Conservation (phyloP, 2,888 invertebrate species). For the Bedellia somnulentella region DNA sequence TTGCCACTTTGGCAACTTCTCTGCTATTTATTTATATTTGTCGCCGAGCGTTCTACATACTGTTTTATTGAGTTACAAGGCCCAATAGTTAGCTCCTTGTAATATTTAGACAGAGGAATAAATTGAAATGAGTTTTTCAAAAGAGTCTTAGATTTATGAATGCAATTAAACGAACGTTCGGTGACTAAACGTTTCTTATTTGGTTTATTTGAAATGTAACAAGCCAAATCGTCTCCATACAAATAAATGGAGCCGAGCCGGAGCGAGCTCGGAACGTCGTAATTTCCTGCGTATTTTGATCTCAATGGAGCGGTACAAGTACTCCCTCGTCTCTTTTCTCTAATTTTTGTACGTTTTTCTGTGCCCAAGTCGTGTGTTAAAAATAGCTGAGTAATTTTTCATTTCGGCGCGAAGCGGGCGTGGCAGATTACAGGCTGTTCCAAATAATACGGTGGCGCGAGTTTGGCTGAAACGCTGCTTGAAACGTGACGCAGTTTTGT, state of each 20-base stretch:
- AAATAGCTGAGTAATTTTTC: slow-evolving; percentile 59
- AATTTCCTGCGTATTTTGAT: slow-evolving; percentile 59
- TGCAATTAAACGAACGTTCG: too few relatives aligned
- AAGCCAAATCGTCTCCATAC: slow-evolving; percentile 47
- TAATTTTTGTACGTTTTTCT: slow-evolving; percentile 58
- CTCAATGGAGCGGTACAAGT: slow-evolving; percentile 59
- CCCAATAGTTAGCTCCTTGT: too few relatives aligned
- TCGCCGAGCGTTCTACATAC: too few relatives aligned
- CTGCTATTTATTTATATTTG: too few relatives aligned
- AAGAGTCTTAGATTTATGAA: too few relatives aligned
- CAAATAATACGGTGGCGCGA: slow-evolving; percentile 45
- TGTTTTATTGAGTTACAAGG: too few relatives aligned
- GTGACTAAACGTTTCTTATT: slow-evolving; percentile 40
- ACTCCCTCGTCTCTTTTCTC: slow-evolving; percentile 54
- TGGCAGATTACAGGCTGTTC: slow-evolving; percentile 56
- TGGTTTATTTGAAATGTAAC: slow-evolving; percentile 52
- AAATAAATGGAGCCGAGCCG: slow-evolving; percentile 36
- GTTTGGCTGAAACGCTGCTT: slow-evolving; percentile 40
- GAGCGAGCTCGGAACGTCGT: slow-evolving; percentile 35
- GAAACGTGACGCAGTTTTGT: slow-evolving; percentile 33
- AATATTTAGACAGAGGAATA: too few relatives aligned
- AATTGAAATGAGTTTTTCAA: too few relatives aligned
- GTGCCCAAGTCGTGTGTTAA: slow-evolving; percentile 50
- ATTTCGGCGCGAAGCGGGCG: slow-evolving; percentile 54
- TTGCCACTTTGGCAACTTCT: too few relatives aligned